Percentiles rank a stretch among this genome's conserved stretches.
phyloP scores from a whole-genome alignment of 2,113 vertebrate species.

The Sciurus niger region DNA sequence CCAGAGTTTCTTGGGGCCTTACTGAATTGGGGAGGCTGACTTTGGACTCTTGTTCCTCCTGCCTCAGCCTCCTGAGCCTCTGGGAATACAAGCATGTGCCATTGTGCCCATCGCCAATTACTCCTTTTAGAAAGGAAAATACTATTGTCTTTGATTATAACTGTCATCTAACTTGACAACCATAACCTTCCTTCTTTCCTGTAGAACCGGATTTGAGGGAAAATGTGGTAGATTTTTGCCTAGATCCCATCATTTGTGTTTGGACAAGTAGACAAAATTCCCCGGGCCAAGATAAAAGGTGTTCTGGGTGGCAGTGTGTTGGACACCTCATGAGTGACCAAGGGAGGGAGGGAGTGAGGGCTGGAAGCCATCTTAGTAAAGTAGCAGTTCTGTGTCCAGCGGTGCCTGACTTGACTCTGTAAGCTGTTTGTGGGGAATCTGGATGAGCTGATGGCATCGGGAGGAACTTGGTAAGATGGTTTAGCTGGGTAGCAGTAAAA shows the following conservation, averaged over 20 bases:
- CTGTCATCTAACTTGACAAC: not conserved
- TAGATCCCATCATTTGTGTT: not conserved
- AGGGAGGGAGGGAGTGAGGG: not conserved
- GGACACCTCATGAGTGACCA: not conserved
- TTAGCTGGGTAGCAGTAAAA: not conserved
- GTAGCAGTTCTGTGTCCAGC: not conserved
- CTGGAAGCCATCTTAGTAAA: not conserved
- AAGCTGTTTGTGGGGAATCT: not conserved
- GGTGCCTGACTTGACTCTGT: no score
- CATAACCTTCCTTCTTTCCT: not conserved
- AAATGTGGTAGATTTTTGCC: not conserved
- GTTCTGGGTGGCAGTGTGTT: not conserved
- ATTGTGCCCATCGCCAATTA: no score
- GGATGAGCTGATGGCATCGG: not conserved
- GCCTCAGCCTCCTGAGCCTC: no score
- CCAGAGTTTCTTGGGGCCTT: no score
- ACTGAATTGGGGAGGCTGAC: no score
- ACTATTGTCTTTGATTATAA: not conserved
- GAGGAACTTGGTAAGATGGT: not conserved
- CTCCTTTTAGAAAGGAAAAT: not conserved
- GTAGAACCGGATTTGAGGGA: not conserved
- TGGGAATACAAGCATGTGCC: no score
- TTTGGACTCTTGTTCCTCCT: no score
- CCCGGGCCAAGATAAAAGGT: not conserved
- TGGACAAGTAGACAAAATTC: slow-evolving; percentile 9